Evolutionary conservation across 2,888 invertebrate species (phyloP), one percentile per base, ranked within the genome.

Genomic region (Heterodera filipjevi): DNA sequence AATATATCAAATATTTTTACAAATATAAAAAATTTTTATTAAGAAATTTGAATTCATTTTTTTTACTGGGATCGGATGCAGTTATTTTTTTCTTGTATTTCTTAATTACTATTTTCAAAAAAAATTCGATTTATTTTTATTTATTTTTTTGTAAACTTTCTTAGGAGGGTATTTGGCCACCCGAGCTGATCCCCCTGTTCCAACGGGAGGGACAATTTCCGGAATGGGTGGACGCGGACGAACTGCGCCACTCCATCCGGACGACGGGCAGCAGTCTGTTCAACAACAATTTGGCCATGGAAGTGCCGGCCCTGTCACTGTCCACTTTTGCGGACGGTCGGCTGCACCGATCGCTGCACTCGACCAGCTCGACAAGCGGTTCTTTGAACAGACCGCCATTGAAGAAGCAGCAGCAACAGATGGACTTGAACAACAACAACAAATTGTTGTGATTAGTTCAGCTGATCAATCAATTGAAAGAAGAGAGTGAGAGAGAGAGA

Each of bases 181-280:
- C 79, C 22, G 81, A 80, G 35, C 73, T 81, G 74, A 70, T 71
- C 46, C 79, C 79, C 3, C 71, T 79, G 19, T 79, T 79, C 53
- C 77, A 76, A n/a, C 71, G 77, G 12, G 76, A 77, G 19, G 81
- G 86, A n/a, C 79, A 84, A 53, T 87, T 87, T 79, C 87, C 87
- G 27, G 79, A 85, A 22, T 87, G 81, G 78, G 85, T 85, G 30
- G 87, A 87, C 79, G 85, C 84, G 30, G 86, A 87, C 76, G 86
- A 85, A 71, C 59, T 66, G 68, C 39, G 75, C 44, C 46, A 39
- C 27, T 75, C 75, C 66, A 46, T 75, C 44, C 53, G 59, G 12
- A 64, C 75, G 44, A 66, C 68, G 32, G 59, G 44, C 33, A 46
- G 66, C 39, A 77, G 35, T n/a, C 3, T 75, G 66, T 64, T 49